phyloP scores from a whole-genome alignment of 2,797 vertebrate genomes.

The Aratinga solstitialis region DNA sequence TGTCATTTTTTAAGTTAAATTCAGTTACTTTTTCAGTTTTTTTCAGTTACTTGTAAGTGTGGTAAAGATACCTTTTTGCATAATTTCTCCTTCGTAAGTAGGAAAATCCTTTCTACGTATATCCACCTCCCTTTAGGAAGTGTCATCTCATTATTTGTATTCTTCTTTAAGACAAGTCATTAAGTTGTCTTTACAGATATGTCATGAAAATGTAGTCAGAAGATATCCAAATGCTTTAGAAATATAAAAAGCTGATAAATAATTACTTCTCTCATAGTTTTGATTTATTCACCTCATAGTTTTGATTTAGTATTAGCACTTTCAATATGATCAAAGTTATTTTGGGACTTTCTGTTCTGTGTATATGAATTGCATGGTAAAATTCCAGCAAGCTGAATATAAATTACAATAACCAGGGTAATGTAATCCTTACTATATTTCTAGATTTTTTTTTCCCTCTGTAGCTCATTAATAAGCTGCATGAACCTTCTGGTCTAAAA shows the following conservation, averaged over 20 bases:
- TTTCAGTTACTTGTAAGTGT: neutral
- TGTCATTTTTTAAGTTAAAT: neutral
- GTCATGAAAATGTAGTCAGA: neutral
- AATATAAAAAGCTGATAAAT: neutral
- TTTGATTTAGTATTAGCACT: neutral
- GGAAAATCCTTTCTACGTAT: neutral
- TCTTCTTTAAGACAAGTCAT: neutral
- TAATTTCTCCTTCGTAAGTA: neutral
- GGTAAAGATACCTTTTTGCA: neutral
- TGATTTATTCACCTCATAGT: neutral
- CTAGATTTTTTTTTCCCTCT: constrained; percentile 12
- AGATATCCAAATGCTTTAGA: neutral
- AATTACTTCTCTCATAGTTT: neutral
- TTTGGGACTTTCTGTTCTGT: neutral
- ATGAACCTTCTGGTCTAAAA: neutral
- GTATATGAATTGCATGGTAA: neutral
- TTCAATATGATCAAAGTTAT: neutral
- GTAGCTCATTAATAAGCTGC: constrained; percentile 31
- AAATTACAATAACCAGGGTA: neutral
- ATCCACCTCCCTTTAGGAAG: neutral
- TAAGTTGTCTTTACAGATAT: neutral
- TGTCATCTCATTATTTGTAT: neutral
- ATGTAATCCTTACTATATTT: neutral
- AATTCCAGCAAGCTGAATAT: neutral
- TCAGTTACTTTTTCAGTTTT: neutral